Percentiles rank a stretch among this genome's conserved stretches.
Conservation (phyloP, 1,140 invertebrate species). For the Panagrolaimus sp. region DNA sequence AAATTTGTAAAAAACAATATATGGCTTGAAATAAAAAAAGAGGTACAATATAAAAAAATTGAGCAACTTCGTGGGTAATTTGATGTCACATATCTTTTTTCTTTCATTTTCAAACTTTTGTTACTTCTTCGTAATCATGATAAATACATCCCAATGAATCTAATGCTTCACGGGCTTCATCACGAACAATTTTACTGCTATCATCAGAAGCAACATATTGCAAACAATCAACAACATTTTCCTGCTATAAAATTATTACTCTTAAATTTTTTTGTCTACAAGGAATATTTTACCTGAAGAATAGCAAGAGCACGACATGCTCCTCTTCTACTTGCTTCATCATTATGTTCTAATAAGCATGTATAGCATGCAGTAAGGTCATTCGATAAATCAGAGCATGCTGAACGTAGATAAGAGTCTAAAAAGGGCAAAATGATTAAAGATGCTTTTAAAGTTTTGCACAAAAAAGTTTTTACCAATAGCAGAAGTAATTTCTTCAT, state of each 20-base stretch:
- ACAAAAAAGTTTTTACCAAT: conserved; percentile 28
- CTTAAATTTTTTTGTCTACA: too few relatives aligned
- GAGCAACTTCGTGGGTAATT: too few relatives aligned
- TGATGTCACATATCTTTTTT: too few relatives aligned
- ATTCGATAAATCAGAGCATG: conserved; percentile 22
- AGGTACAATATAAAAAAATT: not conserved
- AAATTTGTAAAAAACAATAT: conserved; percentile 11
- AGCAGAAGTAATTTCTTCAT: conserved; percentile 5
- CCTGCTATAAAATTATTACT: not conserved
- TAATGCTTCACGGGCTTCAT: conserved; percentile 15
- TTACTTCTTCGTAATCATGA: conserved; percentile 15
- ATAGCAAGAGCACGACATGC: conserved; percentile 43
- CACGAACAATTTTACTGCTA: conserved; percentile 12
- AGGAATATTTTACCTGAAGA: conserved; percentile 23
- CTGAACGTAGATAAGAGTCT: conserved; percentile 40
- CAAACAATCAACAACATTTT: conserved; percentile 2
- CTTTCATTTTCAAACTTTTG: conserved; percentile 18
- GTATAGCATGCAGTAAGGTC: conserved; percentile 37
- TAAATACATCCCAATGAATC: conserved; percentile 10
- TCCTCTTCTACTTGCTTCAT: conserved; percentile 29
- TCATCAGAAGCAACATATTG: conserved; percentile 15
- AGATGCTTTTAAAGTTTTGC: not conserved
- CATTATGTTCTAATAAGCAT: conserved; percentile 36
- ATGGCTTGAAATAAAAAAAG: not conserved
- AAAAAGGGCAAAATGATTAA: conserved; percentile 15